These are phyloP conservation scores for Scomber japonicus DNA, from an alignment of 2,113 vertebrate species.

Conservation along the genomic window DNA sequence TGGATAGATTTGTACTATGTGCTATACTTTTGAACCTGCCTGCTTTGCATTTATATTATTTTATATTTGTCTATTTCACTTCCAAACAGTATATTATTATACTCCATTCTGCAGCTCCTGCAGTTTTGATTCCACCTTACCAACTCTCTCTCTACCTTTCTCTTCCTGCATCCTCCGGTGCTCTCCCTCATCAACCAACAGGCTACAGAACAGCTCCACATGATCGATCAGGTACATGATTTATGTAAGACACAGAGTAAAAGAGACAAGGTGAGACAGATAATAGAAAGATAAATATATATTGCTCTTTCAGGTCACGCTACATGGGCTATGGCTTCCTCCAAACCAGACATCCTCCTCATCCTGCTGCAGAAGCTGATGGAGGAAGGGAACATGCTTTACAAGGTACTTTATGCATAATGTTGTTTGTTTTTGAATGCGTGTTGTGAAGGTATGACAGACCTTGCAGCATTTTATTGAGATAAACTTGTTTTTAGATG, in stretches of 20 bases:
- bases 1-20: neutral
- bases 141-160: slow-evolving; percentile 41
- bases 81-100: slow-evolving; percentile 16
- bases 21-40: neutral
- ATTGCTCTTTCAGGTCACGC: slow-evolving; percentile 90
- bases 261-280: slow-evolving; percentile 20
- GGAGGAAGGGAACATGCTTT: slow-evolving; percentile 97
- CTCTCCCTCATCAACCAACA: slow-evolving; percentile 65
- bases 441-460: neutral
- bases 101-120: slow-evolving; percentile 15
- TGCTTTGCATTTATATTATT: neutral
- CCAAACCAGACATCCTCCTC: slow-evolving; percentile 97
- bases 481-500: neutral
- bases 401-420: slow-evolving; percentile 87
- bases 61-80: slow-evolving; percentile 1
- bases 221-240: slow-evolving; percentile 86
- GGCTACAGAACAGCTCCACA: slow-evolving; percentile 86
- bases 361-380: slow-evolving; percentile 98
- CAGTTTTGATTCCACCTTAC: slow-evolving; percentile 48
- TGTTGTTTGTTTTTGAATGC: neutral
- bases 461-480: neutral
- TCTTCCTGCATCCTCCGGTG: slow-evolving; percentile 28
- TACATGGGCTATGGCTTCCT: slow-evolving; percentile 99
- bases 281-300: slow-evolving; percentile 54
- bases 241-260: slow-evolving; percentile 59